phyloP scores from a whole-genome alignment of 2,888 invertebrate species.

The Coleophora flavipennella region DNA sequence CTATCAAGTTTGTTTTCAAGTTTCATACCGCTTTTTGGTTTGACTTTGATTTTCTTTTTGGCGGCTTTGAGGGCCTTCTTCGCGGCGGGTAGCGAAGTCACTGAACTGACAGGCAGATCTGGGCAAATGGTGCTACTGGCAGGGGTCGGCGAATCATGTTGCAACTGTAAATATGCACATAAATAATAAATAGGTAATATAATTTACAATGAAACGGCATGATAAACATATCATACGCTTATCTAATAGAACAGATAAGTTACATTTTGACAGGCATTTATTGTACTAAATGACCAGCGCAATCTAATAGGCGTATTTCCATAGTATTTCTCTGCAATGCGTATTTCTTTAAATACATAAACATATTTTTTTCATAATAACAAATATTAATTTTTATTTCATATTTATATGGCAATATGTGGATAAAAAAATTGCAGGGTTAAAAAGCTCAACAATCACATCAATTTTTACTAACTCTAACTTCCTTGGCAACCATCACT shows the following conservation, averaged over 20 bases:
- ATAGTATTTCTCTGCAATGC: too few species aligned
- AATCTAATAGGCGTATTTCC: not conserved
- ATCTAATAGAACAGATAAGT: too few species aligned
- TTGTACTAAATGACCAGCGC: not conserved
- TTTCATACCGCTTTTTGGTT: too few species aligned
- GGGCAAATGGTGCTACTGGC: conserved; percentile 54
- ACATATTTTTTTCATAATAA: too few species aligned
- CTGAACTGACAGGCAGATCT: conserved; percentile 52
- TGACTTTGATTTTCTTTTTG: conserved; percentile 39
- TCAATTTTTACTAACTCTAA: conserved; percentile 31
- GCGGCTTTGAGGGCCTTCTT: conserved; percentile 37
- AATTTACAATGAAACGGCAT: not conserved
- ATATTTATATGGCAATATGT: too few species aligned
- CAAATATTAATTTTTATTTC: too few species aligned
- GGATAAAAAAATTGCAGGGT: too few species aligned
- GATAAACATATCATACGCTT: conserved; percentile 1
- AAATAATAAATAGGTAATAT: too few species aligned
- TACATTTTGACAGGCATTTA: not conserved
- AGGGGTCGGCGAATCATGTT: conserved; percentile 44
- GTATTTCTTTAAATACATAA: too few species aligned
- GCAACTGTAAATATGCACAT: conserved; percentile 28
- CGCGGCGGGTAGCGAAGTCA: conserved; percentile 35
- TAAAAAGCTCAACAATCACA: too few species aligned
- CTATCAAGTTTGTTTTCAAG: conserved; percentile 17
- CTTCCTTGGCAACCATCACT: conserved; percentile 41